Percentiles rank a stretch among this genome's conserved stretches.
These are phyloP conservation scores for Dysidea cf. avara DNA, from an alignment of 37 sponge, comb jelly and placozoan genomes.

Conservation along the genomic window DNA sequence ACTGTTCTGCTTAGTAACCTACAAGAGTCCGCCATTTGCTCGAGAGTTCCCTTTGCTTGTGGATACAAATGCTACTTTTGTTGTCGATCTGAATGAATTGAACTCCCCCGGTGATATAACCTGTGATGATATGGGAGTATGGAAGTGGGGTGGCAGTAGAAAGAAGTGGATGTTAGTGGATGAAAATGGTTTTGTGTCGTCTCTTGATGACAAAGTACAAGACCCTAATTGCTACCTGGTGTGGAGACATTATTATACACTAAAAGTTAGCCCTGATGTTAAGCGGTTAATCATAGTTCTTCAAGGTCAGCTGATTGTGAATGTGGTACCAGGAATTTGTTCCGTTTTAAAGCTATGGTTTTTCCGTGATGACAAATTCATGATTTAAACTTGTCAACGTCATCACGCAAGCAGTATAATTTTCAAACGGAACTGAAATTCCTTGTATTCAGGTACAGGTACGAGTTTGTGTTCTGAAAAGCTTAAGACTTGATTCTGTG, in stretches of 20 bases:
- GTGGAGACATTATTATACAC: slow-evolving; percentile 30
- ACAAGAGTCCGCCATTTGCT: background rate
- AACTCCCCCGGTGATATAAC: slow-evolving; percentile 1
- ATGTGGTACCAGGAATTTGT: background rate
- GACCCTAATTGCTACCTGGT: too few relatives aligned
- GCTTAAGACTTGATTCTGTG: too few relatives aligned
- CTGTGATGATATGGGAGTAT: slow-evolving; percentile 41
- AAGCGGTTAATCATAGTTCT: slow-evolving; percentile 8
- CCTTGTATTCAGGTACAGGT: too few relatives aligned
- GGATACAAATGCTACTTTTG: slow-evolving; percentile 24
- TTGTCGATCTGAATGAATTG: slow-evolving; percentile 25
- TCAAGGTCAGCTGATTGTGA: background rate
- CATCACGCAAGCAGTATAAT: too few relatives aligned
- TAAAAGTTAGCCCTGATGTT: slow-evolving; percentile 19
- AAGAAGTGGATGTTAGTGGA: slow-evolving; percentile 8
- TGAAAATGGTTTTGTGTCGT: slow-evolving; percentile 12
- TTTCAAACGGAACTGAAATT: too few relatives aligned
- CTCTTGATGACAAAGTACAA: too few relatives aligned
- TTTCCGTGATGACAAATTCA: background rate
- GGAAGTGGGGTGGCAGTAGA: slow-evolving; percentile 30
- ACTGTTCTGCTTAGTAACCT: slow-evolving; percentile 7
- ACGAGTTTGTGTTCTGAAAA: too few relatives aligned
- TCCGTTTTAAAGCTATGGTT: background rate
- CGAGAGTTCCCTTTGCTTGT: slow-evolving; percentile 15
- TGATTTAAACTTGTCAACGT: background rate